A percentile compares a stretch with the other conserved stretches of the same genome.
Evolutionary conservation across 1,140 invertebrate genomes (phyloP).

Genomic region (Samia ricini): DNA sequence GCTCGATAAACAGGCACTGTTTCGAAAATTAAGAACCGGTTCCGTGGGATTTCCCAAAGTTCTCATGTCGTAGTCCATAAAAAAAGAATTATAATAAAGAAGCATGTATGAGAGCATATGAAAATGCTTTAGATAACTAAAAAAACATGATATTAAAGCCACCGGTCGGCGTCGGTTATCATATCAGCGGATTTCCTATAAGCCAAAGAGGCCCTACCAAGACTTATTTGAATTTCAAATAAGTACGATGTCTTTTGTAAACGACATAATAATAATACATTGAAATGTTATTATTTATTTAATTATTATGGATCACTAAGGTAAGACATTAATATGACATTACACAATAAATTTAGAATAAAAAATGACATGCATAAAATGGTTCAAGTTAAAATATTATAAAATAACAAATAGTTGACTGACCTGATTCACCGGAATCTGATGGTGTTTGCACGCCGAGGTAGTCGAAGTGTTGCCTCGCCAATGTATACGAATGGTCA

Average conservation of each 20-base stretch:
- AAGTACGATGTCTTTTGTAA: slow-evolving; percentile 31
- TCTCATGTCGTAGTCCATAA: background rate
- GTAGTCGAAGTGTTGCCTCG: slow-evolving; percentile 79
- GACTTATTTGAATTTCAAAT: slow-evolving; percentile 46
- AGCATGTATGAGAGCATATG: background rate
- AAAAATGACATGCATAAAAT: too few species aligned
- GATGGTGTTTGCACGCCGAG: slow-evolving; percentile 89
- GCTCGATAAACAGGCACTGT: background rate
- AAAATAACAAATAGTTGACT: slow-evolving; percentile 25
- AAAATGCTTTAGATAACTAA: slow-evolving; percentile 1
- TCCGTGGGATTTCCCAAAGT: background rate
- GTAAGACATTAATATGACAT: too few species aligned
- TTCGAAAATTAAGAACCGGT: slow-evolving; percentile 5
- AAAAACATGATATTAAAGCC: slow-evolving; percentile 16
- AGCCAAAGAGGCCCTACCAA: slow-evolving; percentile 35
- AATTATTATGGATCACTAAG: slow-evolving; percentile 15
- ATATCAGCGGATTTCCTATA: slow-evolving; percentile 30
- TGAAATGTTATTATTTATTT: slow-evolving; percentile 32
- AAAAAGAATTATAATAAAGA: background rate
- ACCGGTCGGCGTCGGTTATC: slow-evolving; percentile 15
- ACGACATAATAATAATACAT: slow-evolving; percentile 28
- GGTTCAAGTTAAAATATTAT: background rate
- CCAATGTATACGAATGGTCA: slow-evolving; percentile 86
- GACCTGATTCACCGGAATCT: slow-evolving; percentile 87
- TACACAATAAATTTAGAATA: too few species aligned